Percentiles rank a stretch among this genome's conserved stretches.
phyloP scores from a whole-genome alignment of 1,140 invertebrate species.

The Pseudoatta argentina region DNA sequence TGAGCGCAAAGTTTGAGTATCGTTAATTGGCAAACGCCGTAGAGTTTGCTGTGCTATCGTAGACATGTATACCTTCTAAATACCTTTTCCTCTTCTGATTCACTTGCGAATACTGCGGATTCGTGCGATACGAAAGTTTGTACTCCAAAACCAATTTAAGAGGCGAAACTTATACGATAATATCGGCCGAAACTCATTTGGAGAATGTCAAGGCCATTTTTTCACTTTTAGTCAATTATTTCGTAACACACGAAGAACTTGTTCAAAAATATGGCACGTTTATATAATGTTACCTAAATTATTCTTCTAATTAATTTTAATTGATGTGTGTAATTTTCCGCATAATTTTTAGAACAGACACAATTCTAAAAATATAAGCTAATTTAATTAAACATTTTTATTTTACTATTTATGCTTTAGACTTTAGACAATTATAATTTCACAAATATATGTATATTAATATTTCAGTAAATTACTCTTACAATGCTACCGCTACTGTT shows the following conservation, averaged over 20 bases:
- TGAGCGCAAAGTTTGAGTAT: slow-evolving; percentile 51
- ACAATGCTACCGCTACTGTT: too few species aligned
- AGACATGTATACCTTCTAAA: slow-evolving; percentile 52
- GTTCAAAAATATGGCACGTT: neutral
- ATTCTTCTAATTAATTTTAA: neutral
- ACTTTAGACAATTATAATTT: neutral
- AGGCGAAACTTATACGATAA: slow-evolving; percentile 54
- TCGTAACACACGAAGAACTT: neutral
- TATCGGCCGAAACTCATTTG: slow-evolving; percentile 16
- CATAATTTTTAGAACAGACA: neutral
- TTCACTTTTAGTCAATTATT: neutral
- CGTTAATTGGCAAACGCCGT: slow-evolving; percentile 56
- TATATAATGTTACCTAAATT: neutral
- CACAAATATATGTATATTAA: neutral
- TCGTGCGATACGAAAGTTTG: slow-evolving; percentile 55
- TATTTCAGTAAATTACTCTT: neutral
- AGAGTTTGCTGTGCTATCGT: slow-evolving; percentile 47
- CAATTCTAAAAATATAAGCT: neutral
- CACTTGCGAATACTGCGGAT: slow-evolving; percentile 41
- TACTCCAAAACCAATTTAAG: slow-evolving; percentile 44
- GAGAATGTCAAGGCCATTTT: slow-evolving; percentile 32
- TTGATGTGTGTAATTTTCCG: neutral
- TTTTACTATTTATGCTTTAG: neutral
- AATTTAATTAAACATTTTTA: neutral
- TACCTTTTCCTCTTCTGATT: slow-evolving; percentile 36